Percentiles rank a stretch among this genome's conserved stretches.
Evolutionary conservation across 2,888 invertebrate genomes (phyloP).

Genomic region (Rhagium mordax): DNA sequence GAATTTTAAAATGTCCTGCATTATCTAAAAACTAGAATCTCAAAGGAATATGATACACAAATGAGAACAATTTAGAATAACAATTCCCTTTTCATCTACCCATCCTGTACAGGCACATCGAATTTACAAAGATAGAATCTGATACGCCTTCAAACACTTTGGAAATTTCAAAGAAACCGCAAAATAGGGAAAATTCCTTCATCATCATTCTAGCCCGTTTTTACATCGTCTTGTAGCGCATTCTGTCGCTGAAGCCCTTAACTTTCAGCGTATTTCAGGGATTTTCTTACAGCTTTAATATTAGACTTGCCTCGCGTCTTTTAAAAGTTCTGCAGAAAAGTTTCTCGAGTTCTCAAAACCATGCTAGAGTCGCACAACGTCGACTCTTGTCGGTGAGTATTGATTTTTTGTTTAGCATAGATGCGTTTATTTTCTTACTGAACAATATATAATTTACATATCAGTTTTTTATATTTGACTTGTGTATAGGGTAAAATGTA

Average conservation of each 20-base stretch:
- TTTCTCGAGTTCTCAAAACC: slow-evolving; percentile 54
- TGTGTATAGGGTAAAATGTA: not conserved
- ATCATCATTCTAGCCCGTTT: slow-evolving; percentile 46
- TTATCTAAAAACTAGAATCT: too few species aligned
- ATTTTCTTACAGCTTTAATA: slow-evolving; percentile 53
- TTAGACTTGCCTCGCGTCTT: slow-evolving; percentile 42
- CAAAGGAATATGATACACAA: too few species aligned
- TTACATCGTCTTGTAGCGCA: slow-evolving; percentile 54
- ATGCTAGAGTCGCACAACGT: slow-evolving; percentile 49
- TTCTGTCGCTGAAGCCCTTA: slow-evolving; percentile 61
- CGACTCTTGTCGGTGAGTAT: slow-evolving; percentile 56
- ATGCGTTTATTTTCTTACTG: not conserved
- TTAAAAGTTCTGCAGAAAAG: slow-evolving; percentile 63
- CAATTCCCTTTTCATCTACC: slow-evolving; percentile 27
- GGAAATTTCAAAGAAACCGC: slow-evolving; percentile 69
- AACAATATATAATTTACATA: not conserved
- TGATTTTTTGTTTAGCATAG: slow-evolving; percentile 38
- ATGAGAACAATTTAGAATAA: not conserved
- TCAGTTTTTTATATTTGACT: not conserved
- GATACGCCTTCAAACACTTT: slow-evolving; percentile 60
- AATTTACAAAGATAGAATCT: slow-evolving; percentile 60
- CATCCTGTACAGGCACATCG: slow-evolving; percentile 45
- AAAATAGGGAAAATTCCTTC: slow-evolving; percentile 59
- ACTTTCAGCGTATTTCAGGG: slow-evolving; percentile 48
- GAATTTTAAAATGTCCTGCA: too few species aligned